phyloP scores from a whole-genome alignment of 23 tunicate genomes.

The Trididemnum miniatum region DNA sequence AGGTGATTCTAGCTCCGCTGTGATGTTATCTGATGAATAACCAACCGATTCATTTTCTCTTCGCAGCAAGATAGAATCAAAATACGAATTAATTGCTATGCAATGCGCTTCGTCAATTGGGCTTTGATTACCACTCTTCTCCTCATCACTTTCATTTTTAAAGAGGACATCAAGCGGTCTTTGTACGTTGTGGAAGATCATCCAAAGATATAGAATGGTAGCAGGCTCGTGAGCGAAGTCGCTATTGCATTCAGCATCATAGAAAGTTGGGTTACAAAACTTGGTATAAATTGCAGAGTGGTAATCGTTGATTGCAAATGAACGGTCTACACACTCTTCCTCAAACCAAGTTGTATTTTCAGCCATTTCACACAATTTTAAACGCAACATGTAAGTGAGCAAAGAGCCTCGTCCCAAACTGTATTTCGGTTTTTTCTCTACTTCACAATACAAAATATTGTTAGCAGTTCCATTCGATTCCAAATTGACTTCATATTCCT shows the following conservation, averaged over 20 bases:
- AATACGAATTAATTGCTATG: conserved; percentile 23
- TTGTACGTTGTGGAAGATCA: neutral
- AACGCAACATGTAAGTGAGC: conserved; percentile 49
- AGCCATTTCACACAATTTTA: conserved; percentile 38
- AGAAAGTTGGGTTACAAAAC: conserved; percentile 36
- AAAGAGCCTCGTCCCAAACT: conserved; percentile 43
- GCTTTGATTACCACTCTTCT: too few relatives aligned
- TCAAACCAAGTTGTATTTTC: conserved; percentile 40
- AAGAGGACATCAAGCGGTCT: neutral
- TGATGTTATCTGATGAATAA: neutral
- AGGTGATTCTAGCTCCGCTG: neutral
- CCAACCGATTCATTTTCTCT: neutral
- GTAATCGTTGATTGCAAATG: conserved; percentile 44
- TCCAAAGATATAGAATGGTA: neutral
- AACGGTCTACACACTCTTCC: conserved; percentile 24
- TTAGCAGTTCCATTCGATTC: neutral
- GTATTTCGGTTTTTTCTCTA: conserved; percentile 14
- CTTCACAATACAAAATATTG: neutral
- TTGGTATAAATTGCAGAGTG: conserved; percentile 45
- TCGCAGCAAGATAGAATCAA: neutral
- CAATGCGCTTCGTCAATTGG: neutral
- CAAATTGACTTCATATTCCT: neutral
- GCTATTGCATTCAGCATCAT: neutral
- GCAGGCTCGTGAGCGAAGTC: neutral
- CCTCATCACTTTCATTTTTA: neutral